phyloP scores from a whole-genome alignment of 1,140 invertebrate genomes.

The Habropoda laboriosa region DNA sequence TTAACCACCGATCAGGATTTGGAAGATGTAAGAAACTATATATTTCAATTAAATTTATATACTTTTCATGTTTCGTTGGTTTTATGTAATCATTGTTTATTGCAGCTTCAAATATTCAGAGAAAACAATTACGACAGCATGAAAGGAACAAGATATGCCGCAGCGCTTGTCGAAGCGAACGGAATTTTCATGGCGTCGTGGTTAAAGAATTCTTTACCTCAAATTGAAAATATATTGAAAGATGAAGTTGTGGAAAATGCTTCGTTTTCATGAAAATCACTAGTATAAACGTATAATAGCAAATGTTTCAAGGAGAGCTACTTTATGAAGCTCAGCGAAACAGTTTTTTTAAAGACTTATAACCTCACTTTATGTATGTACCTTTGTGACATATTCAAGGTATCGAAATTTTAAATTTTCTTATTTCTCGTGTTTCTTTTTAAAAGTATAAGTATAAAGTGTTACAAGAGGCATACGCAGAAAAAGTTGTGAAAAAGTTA shows the following conservation, averaged over 20 bases:
- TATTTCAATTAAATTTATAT: slow-evolving; percentile 15
- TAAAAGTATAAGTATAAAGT: no score
- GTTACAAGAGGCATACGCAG: no score
- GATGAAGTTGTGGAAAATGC: not conserved
- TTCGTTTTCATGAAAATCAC: not conserved
- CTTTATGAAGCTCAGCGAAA: not conserved
- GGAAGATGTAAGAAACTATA: slow-evolving; percentile 67
- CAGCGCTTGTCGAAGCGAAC: slow-evolving; percentile 73
- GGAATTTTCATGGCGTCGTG: slow-evolving; percentile 72
- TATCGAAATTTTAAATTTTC: not conserved
- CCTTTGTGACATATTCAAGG: not conserved
- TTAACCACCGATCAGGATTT: slow-evolving; percentile 73
- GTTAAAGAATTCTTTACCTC: slow-evolving; percentile 64
- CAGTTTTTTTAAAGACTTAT: not conserved
- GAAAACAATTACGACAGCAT: slow-evolving; percentile 73
- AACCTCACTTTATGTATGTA: not conserved
- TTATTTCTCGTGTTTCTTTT: not conserved
- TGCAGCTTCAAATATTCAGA: slow-evolving; percentile 75
- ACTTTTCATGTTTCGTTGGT: no score
- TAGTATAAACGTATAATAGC: not conserved
- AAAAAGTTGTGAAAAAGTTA: no score
- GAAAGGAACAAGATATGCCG: slow-evolving; percentile 71
- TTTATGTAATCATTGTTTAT: slow-evolving; percentile 4
- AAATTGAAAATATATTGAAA: slow-evolving; percentile 56
- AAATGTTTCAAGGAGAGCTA: not conserved